Percentiles rank a stretch among this genome's conserved stretches.
phyloP scores from a whole-genome alignment of 2,888 invertebrate species.

The Candidula unifasciata region DNA sequence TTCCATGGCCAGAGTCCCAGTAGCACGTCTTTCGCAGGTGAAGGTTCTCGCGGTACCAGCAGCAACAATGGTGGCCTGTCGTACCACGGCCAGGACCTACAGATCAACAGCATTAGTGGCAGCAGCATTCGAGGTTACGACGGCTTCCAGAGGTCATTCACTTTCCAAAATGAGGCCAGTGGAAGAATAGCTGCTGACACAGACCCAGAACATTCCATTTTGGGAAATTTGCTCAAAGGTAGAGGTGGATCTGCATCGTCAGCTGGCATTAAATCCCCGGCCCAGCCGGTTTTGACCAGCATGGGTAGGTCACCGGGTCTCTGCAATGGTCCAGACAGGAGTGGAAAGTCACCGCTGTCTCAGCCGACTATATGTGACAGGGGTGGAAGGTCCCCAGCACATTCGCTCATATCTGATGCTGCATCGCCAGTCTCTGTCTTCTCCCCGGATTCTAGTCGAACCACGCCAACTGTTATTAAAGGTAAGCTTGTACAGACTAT shows the following conservation, averaged over 20 bases:
- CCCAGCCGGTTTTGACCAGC: constrained; percentile 7
- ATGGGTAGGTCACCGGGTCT: constrained; percentile 24
- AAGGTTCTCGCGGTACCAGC: background rate
- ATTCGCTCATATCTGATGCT: constrained; percentile 44
- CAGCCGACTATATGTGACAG: constrained; percentile 2
- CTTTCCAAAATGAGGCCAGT: background rate
- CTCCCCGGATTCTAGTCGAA: constrained; percentile 41
- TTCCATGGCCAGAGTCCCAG: constrained; percentile 10
- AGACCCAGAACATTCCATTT: constrained; percentile 50
- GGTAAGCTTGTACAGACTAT: background rate
- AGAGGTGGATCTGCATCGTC: constrained; percentile 47
- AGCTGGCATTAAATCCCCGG: constrained; percentile 44
- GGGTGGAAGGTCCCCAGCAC: constrained; percentile 40
- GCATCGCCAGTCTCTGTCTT: constrained; percentile 44
- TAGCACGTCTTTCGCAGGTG: background rate
- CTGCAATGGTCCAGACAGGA: constrained; percentile 10
- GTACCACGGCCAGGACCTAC: background rate
- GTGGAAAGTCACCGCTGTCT: constrained; percentile 28
- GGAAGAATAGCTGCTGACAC: constrained; percentile 28
- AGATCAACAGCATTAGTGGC: background rate
- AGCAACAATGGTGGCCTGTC: background rate
- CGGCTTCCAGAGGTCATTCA: constrained; percentile 34
- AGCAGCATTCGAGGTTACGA: constrained; percentile 15
- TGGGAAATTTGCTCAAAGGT: constrained; percentile 52
- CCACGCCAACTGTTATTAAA: constrained; percentile 42